Percentiles rank a stretch among this genome's conserved stretches.
Evolutionary conservation across 1,140 invertebrate genomes (phyloP).

Genomic region (Leptinotarsa texana): DNA sequence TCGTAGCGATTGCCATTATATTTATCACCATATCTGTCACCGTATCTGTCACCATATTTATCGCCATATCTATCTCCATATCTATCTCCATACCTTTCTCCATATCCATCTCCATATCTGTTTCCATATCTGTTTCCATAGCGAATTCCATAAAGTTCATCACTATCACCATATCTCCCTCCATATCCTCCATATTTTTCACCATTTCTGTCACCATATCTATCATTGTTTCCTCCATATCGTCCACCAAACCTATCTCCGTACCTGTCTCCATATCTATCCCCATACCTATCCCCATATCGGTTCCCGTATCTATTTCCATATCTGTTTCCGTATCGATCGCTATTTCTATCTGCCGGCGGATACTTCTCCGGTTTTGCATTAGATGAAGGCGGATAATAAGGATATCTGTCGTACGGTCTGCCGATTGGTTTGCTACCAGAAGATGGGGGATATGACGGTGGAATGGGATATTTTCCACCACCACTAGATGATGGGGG

Average conservation of each 20-base stretch:
- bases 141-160: slow-evolving; percentile 40
- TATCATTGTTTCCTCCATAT: slow-evolving; percentile 51
- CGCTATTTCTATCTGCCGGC: slow-evolving; percentile 53
- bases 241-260: slow-evolving; percentile 55
- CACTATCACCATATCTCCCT: slow-evolving; percentile 48
- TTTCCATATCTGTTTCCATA: slow-evolving; percentile 52
- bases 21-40: slow-evolving; percentile 47
- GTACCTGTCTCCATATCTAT: slow-evolving; percentile 53
- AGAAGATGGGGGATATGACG: slow-evolving; percentile 40
- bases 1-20: slow-evolving; percentile 44
- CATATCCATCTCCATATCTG: slow-evolving; percentile 37
- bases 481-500: slow-evolving; percentile 31
- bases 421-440: slow-evolving; percentile 17
- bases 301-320: slow-evolving; percentile 57
- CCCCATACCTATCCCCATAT: slow-evolving; percentile 56
- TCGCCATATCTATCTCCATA: slow-evolving; percentile 51
- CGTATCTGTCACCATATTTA: slow-evolving; percentile 55
- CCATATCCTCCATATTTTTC: slow-evolving; percentile 49
- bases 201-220: slow-evolving; percentile 51
- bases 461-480: slow-evolving; percentile 43
- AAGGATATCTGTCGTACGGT: slow-evolving; percentile 5
- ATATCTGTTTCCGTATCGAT: slow-evolving; percentile 55
- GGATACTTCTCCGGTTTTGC: slow-evolving; percentile 48
- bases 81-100: slow-evolving; percentile 55
- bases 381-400: slow-evolving; percentile 30